Base-by-base conservation (phyloP, 1,140 invertebrate species). In the Lasioglossum albipes region DNA sequence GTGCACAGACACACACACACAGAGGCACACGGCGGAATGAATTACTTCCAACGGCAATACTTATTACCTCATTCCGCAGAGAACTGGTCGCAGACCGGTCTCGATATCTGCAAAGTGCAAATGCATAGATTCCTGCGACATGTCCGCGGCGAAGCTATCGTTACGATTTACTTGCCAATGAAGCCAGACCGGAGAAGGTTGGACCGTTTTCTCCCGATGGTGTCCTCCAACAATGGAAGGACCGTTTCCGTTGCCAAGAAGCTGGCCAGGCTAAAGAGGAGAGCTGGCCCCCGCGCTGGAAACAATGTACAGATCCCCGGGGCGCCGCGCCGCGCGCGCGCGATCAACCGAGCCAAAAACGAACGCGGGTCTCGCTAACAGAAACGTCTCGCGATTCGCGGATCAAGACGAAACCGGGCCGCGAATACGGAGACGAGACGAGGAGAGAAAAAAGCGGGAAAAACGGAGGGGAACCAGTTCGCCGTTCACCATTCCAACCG, bases 221-320 rank as follows among this genome's bases (percentile, higher is more conserved):
- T 64, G 82, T 84, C 72, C 77, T 75, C 64, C 59, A 54, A 7
- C n/a, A 52, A 75, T 73, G 73, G 82, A 79, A 71, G 36, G 59
- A 54, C 71, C 45, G 75, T 49, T 62, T 65, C 84, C 73, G 83
- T 81, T 85, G 84, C 79, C 84, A 85, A 85, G 80, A 85, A 84
- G 84, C 73, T 69, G 31, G 27, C 18, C 59, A 31, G 57, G 10
- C 66, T 59, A 45, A 52, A 66, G 27, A 54, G 49, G 62, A 54
- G 52, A n/a, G 75, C 13, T 54, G 59, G 66, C 57, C 64, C 49
- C 36, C 68, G 45, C 45, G 36, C 31, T 57, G 52, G 75, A 76
- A 81, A 81, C 61, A 72, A 72, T 72, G 59, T n/a, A 16, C 5
- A 18, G 52, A 27, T 2, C 27, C 49, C 31, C 42, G 18, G 27